Percentiles rank a stretch among this genome's conserved stretches.
Evolutionary conservation across 2,113 vertebrate genomes (phyloP).

Genomic region (Callospermophilus lateralis): DNA sequence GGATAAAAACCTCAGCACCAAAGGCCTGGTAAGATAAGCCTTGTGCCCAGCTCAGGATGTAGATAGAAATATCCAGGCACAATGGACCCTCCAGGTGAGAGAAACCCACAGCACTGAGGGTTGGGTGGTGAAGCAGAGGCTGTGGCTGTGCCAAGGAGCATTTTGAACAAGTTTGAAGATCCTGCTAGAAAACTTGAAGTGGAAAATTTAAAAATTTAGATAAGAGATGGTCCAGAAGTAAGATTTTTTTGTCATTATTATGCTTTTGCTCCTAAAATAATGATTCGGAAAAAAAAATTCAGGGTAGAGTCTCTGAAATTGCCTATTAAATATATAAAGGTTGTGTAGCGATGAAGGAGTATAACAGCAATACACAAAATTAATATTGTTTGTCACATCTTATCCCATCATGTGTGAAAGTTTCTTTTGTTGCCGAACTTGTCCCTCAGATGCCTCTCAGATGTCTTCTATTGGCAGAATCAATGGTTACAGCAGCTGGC

Average conservation of each 20-base stretch:
- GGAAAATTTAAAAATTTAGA: not conserved
- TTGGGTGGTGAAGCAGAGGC: no score
- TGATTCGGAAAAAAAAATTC: not conserved
- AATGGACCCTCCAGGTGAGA: not conserved
- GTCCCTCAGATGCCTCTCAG: not conserved
- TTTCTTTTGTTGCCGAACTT: not conserved
- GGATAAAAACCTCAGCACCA: not conserved
- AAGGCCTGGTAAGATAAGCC: not conserved
- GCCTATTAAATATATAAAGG: not conserved
- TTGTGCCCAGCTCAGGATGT: fast-evolving
- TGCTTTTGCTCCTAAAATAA: not conserved
- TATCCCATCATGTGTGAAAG: not conserved
- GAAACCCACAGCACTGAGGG: not conserved
- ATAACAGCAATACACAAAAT: not conserved
- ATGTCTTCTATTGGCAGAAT: not conserved
- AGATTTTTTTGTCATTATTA: not conserved
- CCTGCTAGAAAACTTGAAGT: not conserved
- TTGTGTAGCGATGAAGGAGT: not conserved
- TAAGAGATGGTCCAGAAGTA: not conserved
- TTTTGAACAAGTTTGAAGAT: not conserved
- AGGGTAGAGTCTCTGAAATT: not conserved
- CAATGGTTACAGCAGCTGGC: not conserved
- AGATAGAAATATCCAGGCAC: not conserved
- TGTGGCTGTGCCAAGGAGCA: no score
- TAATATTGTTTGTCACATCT: not conserved